Base-by-base conservation (phyloP, 2,797 vertebrate genomes). In the Crenuchus spilurus region DNA sequence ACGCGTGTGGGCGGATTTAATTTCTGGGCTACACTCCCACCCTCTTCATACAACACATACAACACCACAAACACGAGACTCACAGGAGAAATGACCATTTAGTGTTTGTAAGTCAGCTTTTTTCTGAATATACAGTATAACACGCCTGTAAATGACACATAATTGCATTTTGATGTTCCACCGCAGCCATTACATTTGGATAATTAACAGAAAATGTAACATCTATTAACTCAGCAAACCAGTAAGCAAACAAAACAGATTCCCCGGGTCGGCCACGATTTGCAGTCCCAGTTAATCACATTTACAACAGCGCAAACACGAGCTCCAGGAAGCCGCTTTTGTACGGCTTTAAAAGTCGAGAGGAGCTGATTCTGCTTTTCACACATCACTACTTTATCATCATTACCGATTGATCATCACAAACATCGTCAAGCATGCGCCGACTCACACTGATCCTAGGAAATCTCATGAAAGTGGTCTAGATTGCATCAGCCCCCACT, bases 1-100 rank as follows among this genome's bases (percentile, higher is more conserved):
- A 51, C n/a, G n/a, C 55, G 68, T 83, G 66, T 30, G 28, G 14
- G 77, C 68, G 55, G 68, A 39, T 76, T 77, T 77, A 10, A 72
- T 69, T 70, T 71, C 52, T 72, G 30, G 41, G 55, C 65, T 35
- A 39, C 26, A 44, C 66, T 35, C 35, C 37, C 28, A 73, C 39
- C 24, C 57, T 55, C 57, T 11, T 26, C 26, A 67, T 46, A 64
- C 62, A 55, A 60, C 24, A 55, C 31, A 16, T 51, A 26, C 63
- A 31, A 39, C 26, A 30, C 39, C 16, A 7, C 31, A 39, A 42
- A 61, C 28, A 60, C 63, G 76, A 67, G 35, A 68, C 37, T 55
- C 72, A 64, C 4, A 76, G n/a, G 37, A 39, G 49, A 33, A 41
- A 28, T 30, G 48, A 24, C 57, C 62, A 57, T 14, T 28, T 58